Base-by-base conservation (phyloP, 2,113 vertebrate species). In the Myocastor coypus region DNA sequence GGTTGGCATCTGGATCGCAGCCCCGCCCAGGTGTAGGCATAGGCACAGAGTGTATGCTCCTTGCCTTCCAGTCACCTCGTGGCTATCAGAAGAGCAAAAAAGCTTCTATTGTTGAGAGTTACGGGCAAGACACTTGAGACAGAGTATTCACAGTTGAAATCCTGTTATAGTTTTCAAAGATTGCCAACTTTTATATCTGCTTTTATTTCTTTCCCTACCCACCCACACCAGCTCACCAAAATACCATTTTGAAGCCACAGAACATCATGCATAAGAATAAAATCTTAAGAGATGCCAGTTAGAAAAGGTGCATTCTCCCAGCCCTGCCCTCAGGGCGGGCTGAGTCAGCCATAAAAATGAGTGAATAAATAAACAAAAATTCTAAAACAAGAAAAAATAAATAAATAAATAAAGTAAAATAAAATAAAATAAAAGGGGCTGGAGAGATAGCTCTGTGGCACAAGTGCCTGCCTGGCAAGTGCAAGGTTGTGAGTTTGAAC, bases 181-280 rank as follows among this genome's bases (percentile, higher is more conserved):
- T 84, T 68, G 40, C 57, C 26, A 7, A 3, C 30, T 66, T 75
- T 61, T 64, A n/a, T 37, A 50, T 7, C 46, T 63, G 34, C 30
- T 83, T 71, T 40, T 30, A n/a, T 20, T 24, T 42, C n/a, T 14
- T 9, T 26, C 14, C 11, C 8, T 20, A 1, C 13, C 0, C 32
- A 11, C 26, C 6, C 46, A 14, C 37, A 11, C 34, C 50, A 10
- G 32, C 30, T 55, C 19, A 34, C 46, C 40, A 69, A 91, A 78
- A 55, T 46, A 16, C 37, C 57, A 42, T 0, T 6, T 14, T 11
- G 30, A 82, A 61, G 24, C 42, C 42, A 59, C 19, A 86, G 32
- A 34, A 63, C n/a, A 61, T 14, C 32, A 73, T 55, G 69, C 92
- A 34, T 68, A 87, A 88, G 84, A 73, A 55, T 40, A 68, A 61